Evolutionary conservation across 2,888 invertebrate species (phyloP).

Genomic region (Andrena chrysosceles): DNA sequence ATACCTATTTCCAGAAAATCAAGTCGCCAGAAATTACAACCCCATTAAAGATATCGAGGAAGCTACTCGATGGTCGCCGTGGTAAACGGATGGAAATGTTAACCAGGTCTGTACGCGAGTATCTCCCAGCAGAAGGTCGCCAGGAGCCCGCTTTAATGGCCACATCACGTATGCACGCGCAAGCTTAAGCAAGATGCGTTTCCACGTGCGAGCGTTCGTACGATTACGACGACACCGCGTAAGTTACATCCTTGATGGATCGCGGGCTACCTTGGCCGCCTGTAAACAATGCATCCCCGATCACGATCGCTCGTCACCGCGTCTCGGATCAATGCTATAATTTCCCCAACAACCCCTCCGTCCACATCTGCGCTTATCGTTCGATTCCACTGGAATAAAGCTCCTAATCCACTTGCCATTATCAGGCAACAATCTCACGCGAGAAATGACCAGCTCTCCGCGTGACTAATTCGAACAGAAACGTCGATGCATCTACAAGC

Average conservation of each 20-base stretch:
- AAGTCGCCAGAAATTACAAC: background rate
- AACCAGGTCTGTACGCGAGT: conserved; percentile 58
- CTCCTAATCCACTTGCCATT: too few relatives aligned
- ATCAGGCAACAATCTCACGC: too few relatives aligned
- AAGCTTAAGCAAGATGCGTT: conserved; percentile 60
- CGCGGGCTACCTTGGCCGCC: conserved; percentile 32
- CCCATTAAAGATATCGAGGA: background rate
- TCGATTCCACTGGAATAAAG: too few relatives aligned
- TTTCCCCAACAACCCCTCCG: conserved; percentile 25
- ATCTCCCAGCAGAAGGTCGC: conserved; percentile 52
- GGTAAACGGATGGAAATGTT: conserved; percentile 39
- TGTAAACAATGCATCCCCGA: conserved; percentile 45
- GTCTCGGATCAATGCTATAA: conserved; percentile 26
- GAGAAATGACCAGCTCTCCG: too few relatives aligned
- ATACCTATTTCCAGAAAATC: background rate
- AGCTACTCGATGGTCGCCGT: conserved; percentile 8
- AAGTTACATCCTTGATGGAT: conserved; percentile 55
- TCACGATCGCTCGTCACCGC: conserved; percentile 45
- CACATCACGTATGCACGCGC: conserved; percentile 60
- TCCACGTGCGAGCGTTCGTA: conserved; percentile 64
- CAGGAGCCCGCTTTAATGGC: conserved; percentile 56
- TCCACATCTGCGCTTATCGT: background rate
- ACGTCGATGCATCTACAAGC: too few relatives aligned
- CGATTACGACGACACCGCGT: conserved; percentile 27
- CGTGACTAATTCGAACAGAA: too few relatives aligned